Base-by-base conservation (phyloP, 2,797 vertebrate genomes). In the Tapera naevia region DNA sequence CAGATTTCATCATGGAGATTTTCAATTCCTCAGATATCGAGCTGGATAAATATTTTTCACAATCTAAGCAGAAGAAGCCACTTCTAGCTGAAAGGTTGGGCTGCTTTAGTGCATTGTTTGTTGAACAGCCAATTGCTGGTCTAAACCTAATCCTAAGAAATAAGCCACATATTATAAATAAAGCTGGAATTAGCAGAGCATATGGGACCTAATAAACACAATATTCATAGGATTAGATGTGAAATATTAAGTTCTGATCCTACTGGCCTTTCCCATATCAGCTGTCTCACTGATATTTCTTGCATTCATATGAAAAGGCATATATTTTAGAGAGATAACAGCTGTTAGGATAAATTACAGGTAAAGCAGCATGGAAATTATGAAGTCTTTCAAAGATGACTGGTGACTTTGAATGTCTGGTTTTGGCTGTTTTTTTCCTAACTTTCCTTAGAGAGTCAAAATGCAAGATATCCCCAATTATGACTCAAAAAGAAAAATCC, bases 111-210 rank as follows among this genome's bases (percentile, higher is more conserved):
- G 43, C n/a, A 23, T 35, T 50, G 21, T 46, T 88, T 88, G 65
- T 75, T 81, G 62, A 93, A 70, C 35, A 65, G 70, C 37, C 93
- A 91, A 56, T 75, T 86, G 70, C 56, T 62, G 24, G 32, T 90
- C 56, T 93, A 75, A 93, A 86, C 43, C 46, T 94, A 93, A 94
- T 96, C 94, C 91, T 84, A 86, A 78, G 58, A 89, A 94, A 93
- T 88, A 92, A 94, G 69, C 73, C 66, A 72, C 0, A 0, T 45
- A 79, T 93, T 86, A 95, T 67, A 90, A 91, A 86, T 84, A 86
- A 93, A 93, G 41, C 33, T 79, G 70, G 88, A 95, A 91, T 93
- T 94, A 94, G 70, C 17, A 48, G 62, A 82, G 39, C 89, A 94
- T 94, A 90, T 91, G 93, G 80, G 39, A 88, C 70, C 70, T 91